A percentile compares a stretch with the other conserved stretches of the same genome.
These are phyloP conservation scores for Drosophila demipolita DNA, from an alignment of 2,888 invertebrate genomes.

Conservation along the genomic window DNA sequence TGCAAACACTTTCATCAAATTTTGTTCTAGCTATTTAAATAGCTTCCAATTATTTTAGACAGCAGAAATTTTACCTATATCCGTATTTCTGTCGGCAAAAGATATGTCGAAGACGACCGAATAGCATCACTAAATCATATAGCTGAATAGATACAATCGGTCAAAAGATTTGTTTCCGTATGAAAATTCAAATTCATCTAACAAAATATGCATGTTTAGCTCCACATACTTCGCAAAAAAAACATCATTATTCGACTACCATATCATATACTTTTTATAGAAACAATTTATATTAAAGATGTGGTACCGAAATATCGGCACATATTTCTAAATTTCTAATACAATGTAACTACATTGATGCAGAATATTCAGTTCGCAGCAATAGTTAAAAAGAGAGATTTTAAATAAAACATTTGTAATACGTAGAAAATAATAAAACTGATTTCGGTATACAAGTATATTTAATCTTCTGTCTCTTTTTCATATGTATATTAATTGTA, in stretches of 20 bases:
- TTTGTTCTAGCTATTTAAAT: neutral
- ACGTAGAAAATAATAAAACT: too few species aligned
- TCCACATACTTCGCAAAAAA: too few species aligned
- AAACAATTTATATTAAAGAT: neutral
- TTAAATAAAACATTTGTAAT: too few species aligned
- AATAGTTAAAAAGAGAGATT: too few species aligned
- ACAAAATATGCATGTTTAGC: too few species aligned
- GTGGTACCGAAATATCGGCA: neutral
- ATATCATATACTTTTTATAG: neutral
- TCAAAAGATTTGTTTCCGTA: neutral
- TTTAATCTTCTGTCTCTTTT: neutral
- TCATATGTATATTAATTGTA: too few species aligned
- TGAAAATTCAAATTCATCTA: neutral
- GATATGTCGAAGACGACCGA: neutral
- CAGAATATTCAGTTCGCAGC: too few species aligned
- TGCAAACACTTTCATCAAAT: neutral
- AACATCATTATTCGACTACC: too few species aligned
- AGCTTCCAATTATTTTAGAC: neutral
- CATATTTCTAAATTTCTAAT: neutral
- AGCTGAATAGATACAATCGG: neutral
- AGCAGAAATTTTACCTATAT: neutral
- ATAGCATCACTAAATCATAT: neutral
- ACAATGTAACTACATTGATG: neutral
- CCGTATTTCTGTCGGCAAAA: too few species aligned
- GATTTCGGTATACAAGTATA: neutral